Base-by-base conservation (phyloP, 2,113 vertebrate species). In the Sorex araneus region DNA sequence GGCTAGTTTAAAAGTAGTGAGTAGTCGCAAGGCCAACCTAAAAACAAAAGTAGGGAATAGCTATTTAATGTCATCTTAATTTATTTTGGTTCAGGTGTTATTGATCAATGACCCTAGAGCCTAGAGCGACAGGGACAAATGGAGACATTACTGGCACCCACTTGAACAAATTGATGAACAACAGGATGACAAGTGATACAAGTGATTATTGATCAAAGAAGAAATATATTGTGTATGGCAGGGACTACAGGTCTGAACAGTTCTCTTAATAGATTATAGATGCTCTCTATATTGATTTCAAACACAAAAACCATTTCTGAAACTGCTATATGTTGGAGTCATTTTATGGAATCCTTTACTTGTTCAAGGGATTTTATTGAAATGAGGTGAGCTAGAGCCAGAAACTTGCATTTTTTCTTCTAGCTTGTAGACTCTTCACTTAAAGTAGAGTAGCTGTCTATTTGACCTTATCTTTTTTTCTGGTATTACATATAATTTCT, bases 381-480 rank as follows among this genome's bases (percentile, higher is more conserved):
- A 54, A 71, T 71, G 36, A 90, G 50, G 40, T 27, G 89, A 63
- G 19, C 54, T 23, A 89, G 66, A 85, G 16, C 16, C 40, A 84
- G 27, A 82, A 36, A 54, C 25, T 8, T 92, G 27, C 21, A 50
- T 25, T 77, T 47, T 74, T 64, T 32, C 71, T 83, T 88, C 63
- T 76, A 79, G n/a, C n/a, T 83, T 80, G 93, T 40, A 87, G 69
- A 79, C 7, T 71, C 8, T 82, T 23, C 18, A 60, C 27, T 84
- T 54, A 67, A 64, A 67, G 69, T 2, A 54, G 74, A 93, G 32
- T 6, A 84, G 11, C 63, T 57, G 36, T 57, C 11, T 50, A 92
- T 90, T 94, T 88, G 12, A 90, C n/a, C 2, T 80, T 45, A 43
- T 84, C 64, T 8, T 87, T 89, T 45, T 75, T 34, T 50, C 47